Conservation (phyloP, 2,888 invertebrate genomes). For the Yponomeuta sedellus region DNA sequence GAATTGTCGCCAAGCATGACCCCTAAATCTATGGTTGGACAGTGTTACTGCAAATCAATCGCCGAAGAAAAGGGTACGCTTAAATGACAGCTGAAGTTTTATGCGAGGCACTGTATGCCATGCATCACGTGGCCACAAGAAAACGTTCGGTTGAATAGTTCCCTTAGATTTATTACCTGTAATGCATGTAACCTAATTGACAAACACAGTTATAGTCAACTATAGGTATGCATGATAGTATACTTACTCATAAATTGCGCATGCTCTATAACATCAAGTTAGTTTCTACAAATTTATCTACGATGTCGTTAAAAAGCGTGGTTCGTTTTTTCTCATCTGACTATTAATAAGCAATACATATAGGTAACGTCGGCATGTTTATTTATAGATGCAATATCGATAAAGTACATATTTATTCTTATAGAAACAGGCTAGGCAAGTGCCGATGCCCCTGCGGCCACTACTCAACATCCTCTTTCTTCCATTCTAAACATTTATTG, state of each 20-base stretch:
- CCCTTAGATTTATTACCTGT: neutral
- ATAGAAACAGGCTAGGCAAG: constrained; percentile 10
- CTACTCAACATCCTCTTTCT: constrained; percentile 22
- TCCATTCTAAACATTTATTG: constrained; percentile 51
- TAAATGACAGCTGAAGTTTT: neutral
- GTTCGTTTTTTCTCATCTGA: neutral
- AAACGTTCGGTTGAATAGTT: neutral
- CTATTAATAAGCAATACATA: neutral
- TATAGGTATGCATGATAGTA: neutral
- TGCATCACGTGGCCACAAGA: neutral
- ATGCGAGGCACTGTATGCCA: neutral
- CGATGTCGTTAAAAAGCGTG: neutral
- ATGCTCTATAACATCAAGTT: neutral
- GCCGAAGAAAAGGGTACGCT: neutral
- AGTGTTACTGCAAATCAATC: neutral
- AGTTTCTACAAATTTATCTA: neutral
- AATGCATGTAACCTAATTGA: neutral
- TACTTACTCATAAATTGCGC: neutral
- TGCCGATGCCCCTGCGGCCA: constrained; percentile 27
- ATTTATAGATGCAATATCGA: constrained; percentile 9
- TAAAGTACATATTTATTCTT: constrained; percentile 15
- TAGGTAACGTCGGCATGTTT: neutral
- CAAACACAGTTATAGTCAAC: neutral
- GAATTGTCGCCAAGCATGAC: neutral
- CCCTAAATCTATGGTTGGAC: neutral